Evolutionary conservation across 2,888 invertebrate genomes (phyloP).

Genomic region (Eretmocerus hayati): DNA sequence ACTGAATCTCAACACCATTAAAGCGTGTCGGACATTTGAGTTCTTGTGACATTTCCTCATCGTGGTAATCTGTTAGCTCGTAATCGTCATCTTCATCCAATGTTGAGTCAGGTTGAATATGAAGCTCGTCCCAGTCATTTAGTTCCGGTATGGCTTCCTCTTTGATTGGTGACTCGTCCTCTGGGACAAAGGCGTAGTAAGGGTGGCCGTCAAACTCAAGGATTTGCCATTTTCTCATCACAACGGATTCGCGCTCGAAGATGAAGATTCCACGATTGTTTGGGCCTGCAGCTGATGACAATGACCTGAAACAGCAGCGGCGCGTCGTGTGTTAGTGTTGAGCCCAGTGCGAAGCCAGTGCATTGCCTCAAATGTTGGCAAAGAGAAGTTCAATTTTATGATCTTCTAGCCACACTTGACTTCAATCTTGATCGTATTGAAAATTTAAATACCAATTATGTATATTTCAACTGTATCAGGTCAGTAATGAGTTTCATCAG

Average conservation of each 20-base stretch:
- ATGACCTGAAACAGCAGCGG: conserved; percentile 41
- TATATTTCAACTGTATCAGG: too few relatives aligned
- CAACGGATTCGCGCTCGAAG: conserved; percentile 40
- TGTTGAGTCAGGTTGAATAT: not conserved
- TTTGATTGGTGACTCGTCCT: conserved; percentile 34
- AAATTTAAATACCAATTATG: too few relatives aligned
- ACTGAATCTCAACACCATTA: conserved; percentile 22
- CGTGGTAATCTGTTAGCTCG: conserved; percentile 19
- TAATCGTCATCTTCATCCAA: conserved; percentile 18
- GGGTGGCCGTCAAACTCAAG: conserved; percentile 44
- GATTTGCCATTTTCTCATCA: conserved; percentile 45
- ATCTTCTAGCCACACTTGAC: too few relatives aligned
- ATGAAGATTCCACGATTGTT: conserved; percentile 38
- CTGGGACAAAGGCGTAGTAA: conserved; percentile 44
- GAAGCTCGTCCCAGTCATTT: conserved; percentile 2
- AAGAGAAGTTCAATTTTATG: too few relatives aligned
- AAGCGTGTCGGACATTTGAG: conserved; percentile 27
- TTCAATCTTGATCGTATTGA: too few relatives aligned
- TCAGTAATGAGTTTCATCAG: too few relatives aligned
- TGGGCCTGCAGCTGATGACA: not conserved
- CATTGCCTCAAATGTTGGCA: too few relatives aligned
- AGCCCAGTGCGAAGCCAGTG: too few relatives aligned
- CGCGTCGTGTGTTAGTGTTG: too few relatives aligned
- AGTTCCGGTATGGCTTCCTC: conserved; percentile 30
- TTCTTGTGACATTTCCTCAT: conserved; percentile 23